Evolutionary conservation across 1,140 invertebrate genomes (phyloP).

Genomic region (Drosophila equinoxialis): DNA sequence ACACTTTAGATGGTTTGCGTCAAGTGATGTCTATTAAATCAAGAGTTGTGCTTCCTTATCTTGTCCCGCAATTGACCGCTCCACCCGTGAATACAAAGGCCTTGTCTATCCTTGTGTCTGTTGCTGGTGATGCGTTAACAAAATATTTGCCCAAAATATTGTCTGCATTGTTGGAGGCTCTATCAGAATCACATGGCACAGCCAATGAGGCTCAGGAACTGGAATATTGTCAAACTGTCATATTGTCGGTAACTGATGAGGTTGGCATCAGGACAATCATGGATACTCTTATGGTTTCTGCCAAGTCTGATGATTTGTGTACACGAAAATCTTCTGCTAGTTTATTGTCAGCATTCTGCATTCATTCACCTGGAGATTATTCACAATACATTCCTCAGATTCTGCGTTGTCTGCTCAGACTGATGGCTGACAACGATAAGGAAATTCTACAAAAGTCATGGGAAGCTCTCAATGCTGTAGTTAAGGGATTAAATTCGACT

Average conservation of each 20-base stretch:
- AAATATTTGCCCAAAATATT: constrained; percentile 95
- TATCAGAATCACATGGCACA: constrained; percentile 88
- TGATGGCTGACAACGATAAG: constrained; percentile 92
- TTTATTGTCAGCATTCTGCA: constrained; percentile 95
- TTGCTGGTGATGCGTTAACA: constrained; percentile 97
- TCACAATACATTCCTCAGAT: constrained; percentile 94
- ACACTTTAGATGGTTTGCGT: constrained; percentile 95
- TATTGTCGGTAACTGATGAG: constrained; percentile 95
- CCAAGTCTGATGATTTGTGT: constrained; percentile 86
- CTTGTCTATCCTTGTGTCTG: constrained; percentile 94
- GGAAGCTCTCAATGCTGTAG: constrained; percentile 95
- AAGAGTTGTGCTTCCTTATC: constrained; percentile 95
- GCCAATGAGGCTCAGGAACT: constrained; percentile 90
- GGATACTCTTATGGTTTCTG: constrained; percentile 94
- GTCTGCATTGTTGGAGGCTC: constrained; percentile 92
- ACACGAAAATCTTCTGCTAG: constrained; percentile 91
- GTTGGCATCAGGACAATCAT: constrained; percentile 93
- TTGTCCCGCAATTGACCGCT: constrained; percentile 96
- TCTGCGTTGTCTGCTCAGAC: constrained; percentile 92
- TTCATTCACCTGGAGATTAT: constrained; percentile 93
- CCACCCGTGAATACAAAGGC: constrained; percentile 96
- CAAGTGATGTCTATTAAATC: constrained; percentile 99
- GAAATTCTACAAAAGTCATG: constrained; percentile 93
- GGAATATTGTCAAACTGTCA: constrained; percentile 96
- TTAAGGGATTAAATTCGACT: constrained; percentile 92